phyloP scores from a whole-genome alignment of 2,888 invertebrate genomes.

The Thereva unica region DNA sequence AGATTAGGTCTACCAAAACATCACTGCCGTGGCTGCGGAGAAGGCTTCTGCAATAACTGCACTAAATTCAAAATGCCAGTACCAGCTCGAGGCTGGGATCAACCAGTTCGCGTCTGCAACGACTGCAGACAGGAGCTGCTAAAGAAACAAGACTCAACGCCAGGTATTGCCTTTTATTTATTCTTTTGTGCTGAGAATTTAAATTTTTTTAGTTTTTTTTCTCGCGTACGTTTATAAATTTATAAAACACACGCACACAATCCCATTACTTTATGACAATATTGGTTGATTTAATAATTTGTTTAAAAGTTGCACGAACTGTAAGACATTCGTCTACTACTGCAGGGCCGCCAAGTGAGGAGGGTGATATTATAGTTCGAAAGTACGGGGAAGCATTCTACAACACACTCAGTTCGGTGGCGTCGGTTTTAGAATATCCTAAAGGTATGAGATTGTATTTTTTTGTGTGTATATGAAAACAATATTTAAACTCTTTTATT shows the following conservation, averaged over 20 bases:
- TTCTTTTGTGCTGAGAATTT: neutral
- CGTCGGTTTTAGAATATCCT: constrained; percentile 73
- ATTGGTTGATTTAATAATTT: constrained; percentile 8
- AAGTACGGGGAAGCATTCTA: constrained; percentile 73
- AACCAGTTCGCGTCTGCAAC: constrained; percentile 75
- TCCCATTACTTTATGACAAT: constrained; percentile 6
- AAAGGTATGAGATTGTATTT: constrained; percentile 60
- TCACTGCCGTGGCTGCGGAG: constrained; percentile 78
- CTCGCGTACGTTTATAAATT: neutral
- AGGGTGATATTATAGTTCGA: constrained; percentile 63
- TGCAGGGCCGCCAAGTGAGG: constrained; percentile 54
- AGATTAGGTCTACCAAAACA: constrained; percentile 66
- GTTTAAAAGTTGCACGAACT: constrained; percentile 34
- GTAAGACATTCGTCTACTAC: constrained; percentile 44
- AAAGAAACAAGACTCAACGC: constrained; percentile 48
- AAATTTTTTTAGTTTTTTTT: constrained; percentile 9
- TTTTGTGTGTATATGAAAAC: neutral
- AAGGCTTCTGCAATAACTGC: constrained; percentile 77
- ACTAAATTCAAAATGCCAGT: constrained; percentile 70
- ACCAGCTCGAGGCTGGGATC: constrained; percentile 72
- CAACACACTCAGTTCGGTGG: constrained; percentile 71
- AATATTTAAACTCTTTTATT: neutral
- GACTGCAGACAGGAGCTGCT: constrained; percentile 61
- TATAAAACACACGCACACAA: too few species aligned
- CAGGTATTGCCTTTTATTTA: constrained; percentile 47